phyloP scores from a whole-genome alignment of 1,140 invertebrate genomes.

The Drosophila gunungcola region DNA sequence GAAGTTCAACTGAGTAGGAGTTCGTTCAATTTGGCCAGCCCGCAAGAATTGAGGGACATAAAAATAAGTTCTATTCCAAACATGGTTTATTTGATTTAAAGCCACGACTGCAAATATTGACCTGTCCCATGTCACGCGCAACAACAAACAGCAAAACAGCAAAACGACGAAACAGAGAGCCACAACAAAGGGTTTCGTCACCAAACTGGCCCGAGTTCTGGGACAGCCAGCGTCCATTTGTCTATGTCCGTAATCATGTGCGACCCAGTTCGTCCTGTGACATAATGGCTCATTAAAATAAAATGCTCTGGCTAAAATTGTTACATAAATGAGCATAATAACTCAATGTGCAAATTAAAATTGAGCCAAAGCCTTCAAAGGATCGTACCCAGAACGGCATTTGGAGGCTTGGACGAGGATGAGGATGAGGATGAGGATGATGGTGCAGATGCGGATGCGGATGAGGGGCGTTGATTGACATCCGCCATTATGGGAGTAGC shows the following conservation, averaged over 20 bases:
- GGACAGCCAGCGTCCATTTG: conserved; percentile 20
- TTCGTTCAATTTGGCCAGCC: neutral
- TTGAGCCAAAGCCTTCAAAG: conserved; percentile 54
- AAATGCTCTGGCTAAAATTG: conserved; percentile 56
- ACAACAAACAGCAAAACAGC: neutral
- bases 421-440: neutral
- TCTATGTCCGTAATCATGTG: conserved; percentile 36
- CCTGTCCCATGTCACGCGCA: conserved; percentile 1
- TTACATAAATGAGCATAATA: conserved; percentile 72
- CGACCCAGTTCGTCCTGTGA: conserved; percentile 48
- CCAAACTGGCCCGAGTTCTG: conserved; percentile 39
- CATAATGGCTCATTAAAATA: conserved; percentile 77
- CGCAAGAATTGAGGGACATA: neutral
- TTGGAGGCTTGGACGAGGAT: neutral
- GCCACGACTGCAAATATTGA: conserved; percentile 12
- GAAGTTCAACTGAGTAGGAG: neutral
- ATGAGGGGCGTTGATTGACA: conserved; percentile 23
- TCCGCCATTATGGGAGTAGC: conserved; percentile 34
- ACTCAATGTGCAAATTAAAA: conserved; percentile 76
- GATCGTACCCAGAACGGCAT: conserved; percentile 13
- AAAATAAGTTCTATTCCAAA: neutral
- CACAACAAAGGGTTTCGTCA: conserved; percentile 72
- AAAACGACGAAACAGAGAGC: conserved; percentile 19
- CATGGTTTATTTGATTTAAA: conserved; percentile 17
- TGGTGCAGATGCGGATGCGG: neutral